Conservation (phyloP, 2,113 vertebrate genomes). For the Orientallactaga bullata region DNA sequence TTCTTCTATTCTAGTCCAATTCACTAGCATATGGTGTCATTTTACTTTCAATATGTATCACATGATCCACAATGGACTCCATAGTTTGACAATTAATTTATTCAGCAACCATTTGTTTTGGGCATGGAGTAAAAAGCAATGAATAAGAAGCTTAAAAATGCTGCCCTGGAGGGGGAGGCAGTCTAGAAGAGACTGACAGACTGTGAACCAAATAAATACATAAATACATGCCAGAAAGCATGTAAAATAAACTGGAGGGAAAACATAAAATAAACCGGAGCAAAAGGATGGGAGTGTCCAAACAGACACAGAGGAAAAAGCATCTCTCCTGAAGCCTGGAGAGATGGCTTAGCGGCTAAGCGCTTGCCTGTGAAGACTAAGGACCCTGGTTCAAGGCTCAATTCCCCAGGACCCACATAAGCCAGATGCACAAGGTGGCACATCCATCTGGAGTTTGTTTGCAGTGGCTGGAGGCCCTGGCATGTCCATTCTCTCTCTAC, state of each 20-base stretch:
- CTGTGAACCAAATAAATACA: not conserved
- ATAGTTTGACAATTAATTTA: not conserved
- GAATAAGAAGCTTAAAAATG: not conserved
- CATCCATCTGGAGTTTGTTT: no score
- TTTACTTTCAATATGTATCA: not conserved
- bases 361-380: no score
- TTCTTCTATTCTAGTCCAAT: not conserved
- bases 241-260: no score
- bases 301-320: not conserved
- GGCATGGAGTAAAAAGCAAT: not conserved
- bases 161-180: not conserved
- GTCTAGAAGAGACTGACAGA: not conserved
- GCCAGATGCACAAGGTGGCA: no score
- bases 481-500: no score
- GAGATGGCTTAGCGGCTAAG: no score
- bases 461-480: no score
- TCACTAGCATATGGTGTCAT: not conserved
- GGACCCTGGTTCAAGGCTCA: no score
- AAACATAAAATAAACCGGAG: not conserved
- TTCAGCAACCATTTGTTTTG: not conserved
- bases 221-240: not conserved
- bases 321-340: no score
- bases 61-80: not conserved
- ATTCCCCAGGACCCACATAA: no score
- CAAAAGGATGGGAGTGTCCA: not conserved